Evolutionary conservation across 2,113 vertebrate genomes (phyloP).

Genomic region (Pelecanus crispus): DNA sequence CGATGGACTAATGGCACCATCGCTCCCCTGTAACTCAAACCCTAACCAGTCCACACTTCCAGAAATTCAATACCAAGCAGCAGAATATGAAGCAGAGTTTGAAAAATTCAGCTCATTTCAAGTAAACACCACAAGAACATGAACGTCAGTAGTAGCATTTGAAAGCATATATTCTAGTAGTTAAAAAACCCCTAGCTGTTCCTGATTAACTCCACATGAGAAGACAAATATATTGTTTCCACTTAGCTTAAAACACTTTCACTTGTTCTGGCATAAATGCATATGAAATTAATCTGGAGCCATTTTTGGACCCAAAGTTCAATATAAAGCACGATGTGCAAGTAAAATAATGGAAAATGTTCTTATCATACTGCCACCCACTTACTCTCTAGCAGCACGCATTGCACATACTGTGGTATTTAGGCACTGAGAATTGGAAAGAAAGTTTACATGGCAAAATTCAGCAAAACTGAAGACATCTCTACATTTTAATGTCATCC

Average conservation of each 20-base stretch:
- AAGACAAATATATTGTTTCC: background rate
- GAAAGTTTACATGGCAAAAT: background rate
- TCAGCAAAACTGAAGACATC: background rate
- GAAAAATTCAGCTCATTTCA: background rate
- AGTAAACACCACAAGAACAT: background rate
- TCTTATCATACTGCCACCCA: background rate
- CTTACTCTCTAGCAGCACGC: background rate
- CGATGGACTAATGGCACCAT: too few relatives aligned
- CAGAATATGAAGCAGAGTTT: background rate
- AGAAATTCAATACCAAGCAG: background rate
- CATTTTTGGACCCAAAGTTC: background rate
- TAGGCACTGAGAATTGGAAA: background rate
- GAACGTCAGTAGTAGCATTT: background rate
- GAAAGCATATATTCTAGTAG: background rate
- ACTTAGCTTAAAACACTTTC: background rate
- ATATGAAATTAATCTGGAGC: background rate
- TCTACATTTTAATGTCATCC: background rate
- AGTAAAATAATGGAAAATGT: background rate
- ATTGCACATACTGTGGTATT: background rate
- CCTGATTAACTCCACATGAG: background rate
- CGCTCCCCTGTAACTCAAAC: background rate
- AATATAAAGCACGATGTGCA: background rate
- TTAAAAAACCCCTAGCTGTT: background rate
- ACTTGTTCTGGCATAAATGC: background rate
- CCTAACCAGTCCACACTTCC: background rate